Percentiles rank a stretch among this genome's conserved stretches.
These are phyloP conservation scores for Gymnoscopelus microlampas DNA, from an alignment of 2,797 vertebrate species.

Conservation along the genomic window DNA sequence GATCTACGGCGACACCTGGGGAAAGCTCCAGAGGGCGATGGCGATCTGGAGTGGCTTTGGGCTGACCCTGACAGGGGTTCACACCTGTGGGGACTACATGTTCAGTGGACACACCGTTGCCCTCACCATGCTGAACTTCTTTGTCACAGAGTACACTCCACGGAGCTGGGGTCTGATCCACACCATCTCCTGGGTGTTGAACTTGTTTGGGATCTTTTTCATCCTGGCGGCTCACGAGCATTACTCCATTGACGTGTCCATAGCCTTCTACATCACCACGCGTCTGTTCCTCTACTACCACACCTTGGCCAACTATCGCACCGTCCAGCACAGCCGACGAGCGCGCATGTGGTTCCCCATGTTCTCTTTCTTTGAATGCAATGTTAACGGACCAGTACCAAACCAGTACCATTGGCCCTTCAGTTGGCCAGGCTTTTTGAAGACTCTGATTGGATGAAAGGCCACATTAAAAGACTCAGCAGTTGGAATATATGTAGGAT, in stretches of 20 bases:
- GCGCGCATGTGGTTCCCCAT: constrained; percentile 98
- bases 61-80: constrained; percentile 95
- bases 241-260: constrained; percentile 98
- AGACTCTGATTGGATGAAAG: constrained; percentile 87
- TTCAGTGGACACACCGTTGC: constrained; percentile 97
- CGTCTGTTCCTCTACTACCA: constrained; percentile 98
- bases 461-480: too few species aligned
- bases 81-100: constrained; percentile 98
- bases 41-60: constrained; percentile 96
- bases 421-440: constrained; percentile 88
- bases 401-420: constrained; percentile 98
- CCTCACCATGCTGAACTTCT: constrained; percentile 97
- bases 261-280: constrained; percentile 98
- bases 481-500: too few species aligned
- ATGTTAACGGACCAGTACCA: constrained; percentile 94
- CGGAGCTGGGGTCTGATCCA: constrained; percentile 97
- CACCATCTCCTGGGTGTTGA: constrained; percentile 96
- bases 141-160: constrained; percentile 97
- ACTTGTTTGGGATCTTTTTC: constrained; percentile 98
- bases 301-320: constrained; percentile 93
- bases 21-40: constrained; percentile 89
- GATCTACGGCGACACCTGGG: constrained; percentile 89
- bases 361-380: constrained; percentile 99
- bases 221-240: constrained; percentile 98
- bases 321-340: constrained; percentile 93